Base-by-base conservation (phyloP, 2,888 invertebrate species). In the Antheraea yamamai region DNA sequence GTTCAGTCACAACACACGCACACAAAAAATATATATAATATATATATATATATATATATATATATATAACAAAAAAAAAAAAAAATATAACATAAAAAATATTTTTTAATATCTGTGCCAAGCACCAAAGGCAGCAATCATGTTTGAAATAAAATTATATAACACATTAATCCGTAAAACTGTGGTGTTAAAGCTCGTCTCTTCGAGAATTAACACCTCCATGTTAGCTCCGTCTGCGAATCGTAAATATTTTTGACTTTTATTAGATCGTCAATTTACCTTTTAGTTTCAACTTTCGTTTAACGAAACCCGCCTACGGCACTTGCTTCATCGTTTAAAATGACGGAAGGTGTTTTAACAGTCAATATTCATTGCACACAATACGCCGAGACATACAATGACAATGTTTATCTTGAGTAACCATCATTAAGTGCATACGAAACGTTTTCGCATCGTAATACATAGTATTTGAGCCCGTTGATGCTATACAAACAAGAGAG, bases 231-330 rank as follows among this genome's bases (percentile, higher is more conserved):
- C 70, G 72, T 76, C 74, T 70, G 75, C 1, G 75, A 26, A 71
- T 70, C 76, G 74, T 80, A 79, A 73, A 79, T 79, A 71, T 80
- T 78, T 74, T 76, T 77, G 75, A 78, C 73, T 76, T 76, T 77
- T 75, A 76, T 76, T 81, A 76, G 78, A 47, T 72, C 39, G 61
- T 75, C 47, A 72, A 30, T 61, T 26, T 61, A 61, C 58, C 78
- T 78, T 81, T 79, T 81, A 81, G 79, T 80, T 81, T 80, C 79
- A 79, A 81, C 85, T 88, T 89, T 87, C 85, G 78, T 81, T 82
- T 78, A 79, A 85, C 79, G 87, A 90, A 89, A 89, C 89, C 85
- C 87, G 82, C 83, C 82, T 87, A 87, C 84, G 85, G 79, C 81
- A 87, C 85, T 85, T 85, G 87, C 82, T 87, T 80, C 82, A 84